Conservation (phyloP, 2,113 vertebrate species). For the Sceloporus tristichus region DNA sequence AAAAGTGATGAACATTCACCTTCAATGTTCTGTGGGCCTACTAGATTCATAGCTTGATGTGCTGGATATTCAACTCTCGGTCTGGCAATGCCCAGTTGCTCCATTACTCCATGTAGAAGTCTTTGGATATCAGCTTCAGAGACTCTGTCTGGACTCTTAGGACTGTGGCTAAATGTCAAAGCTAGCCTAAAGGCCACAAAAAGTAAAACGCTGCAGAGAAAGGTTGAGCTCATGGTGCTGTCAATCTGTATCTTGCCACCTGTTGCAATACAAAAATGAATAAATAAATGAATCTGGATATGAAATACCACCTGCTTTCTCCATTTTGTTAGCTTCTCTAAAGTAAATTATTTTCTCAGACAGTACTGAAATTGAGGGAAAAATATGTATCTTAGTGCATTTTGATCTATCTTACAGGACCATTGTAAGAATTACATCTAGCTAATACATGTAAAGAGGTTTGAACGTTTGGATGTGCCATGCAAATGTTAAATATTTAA, state of each 20-base stretch:
- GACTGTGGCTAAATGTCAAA: constrained; percentile 81
- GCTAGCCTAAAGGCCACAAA: constrained; percentile 78
- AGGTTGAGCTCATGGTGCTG: constrained; percentile 42
- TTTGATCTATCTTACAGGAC: not conserved
- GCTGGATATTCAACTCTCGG: constrained; percentile 96
- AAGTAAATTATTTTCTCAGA: not conserved
- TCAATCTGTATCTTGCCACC: constrained; percentile 54
- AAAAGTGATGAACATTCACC: constrained; percentile 77
- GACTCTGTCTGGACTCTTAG: constrained; percentile 85
- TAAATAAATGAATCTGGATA: not conserved
- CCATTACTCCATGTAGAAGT: constrained; percentile 96
- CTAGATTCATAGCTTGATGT: constrained; percentile 94
- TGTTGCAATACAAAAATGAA: constrained; percentile 59
- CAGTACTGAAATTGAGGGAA: not conserved
- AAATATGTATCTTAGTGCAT: not conserved
- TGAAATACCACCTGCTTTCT: fast-evolving
- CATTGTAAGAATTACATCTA: not conserved
- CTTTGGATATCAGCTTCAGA: constrained; percentile 95
- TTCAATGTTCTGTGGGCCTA: constrained; percentile 96
- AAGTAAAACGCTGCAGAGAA: constrained; percentile 72
- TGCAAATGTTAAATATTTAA: not conserved
- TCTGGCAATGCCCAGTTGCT: constrained; percentile 94
- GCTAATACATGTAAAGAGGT: not conserved
- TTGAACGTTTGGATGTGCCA: not conserved
- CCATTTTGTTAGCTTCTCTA: not conserved